These are phyloP conservation scores for Nomada goodeniana DNA, from an alignment of 2,888 invertebrate genomes.

Conservation along the genomic window DNA sequence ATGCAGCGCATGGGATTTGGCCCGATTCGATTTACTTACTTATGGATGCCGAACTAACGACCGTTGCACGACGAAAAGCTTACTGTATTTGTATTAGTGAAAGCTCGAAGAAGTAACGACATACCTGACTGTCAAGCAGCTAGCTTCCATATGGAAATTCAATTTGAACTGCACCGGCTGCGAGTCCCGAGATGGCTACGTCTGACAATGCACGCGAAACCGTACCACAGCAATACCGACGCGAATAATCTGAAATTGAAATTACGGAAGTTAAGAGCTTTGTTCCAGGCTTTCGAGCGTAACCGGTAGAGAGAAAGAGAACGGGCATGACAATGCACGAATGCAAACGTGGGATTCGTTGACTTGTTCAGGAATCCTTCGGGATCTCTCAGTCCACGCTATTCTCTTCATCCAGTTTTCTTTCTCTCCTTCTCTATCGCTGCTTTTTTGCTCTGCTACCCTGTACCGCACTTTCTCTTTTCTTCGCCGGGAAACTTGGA, in stretches of 20 bases:
- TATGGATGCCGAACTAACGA: neutral
- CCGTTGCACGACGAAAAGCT: neutral
- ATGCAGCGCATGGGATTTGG: neutral
- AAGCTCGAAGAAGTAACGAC: conserved; percentile 27
- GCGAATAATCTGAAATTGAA: conserved; percentile 74
- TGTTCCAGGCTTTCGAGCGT: conserved; percentile 63
- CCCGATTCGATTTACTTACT: conserved; percentile 5
- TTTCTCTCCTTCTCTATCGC: neutral
- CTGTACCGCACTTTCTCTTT: neutral
- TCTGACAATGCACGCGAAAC: conserved; percentile 62
- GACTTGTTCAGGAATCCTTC: conserved; percentile 51
- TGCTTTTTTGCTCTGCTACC: neutral
- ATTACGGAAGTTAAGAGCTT: conserved; percentile 75
- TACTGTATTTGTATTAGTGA: neutral
- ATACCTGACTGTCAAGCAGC: conserved; percentile 27
- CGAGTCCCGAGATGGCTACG: conserved; percentile 53
- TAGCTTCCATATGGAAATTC: conserved; percentile 59
- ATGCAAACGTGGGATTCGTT: conserved; percentile 58
- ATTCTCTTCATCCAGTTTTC: conserved; percentile 1
- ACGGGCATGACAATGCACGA: conserved; percentile 41
- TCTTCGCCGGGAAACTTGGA: neutral
- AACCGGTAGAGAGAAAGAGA: conserved; percentile 38
- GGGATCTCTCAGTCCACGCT: conserved; percentile 14
- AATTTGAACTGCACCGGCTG: conserved; percentile 63
- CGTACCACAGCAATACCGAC: conserved; percentile 53